Conservation (phyloP, 2,113 vertebrate genomes). For the Aix galericulata region DNA sequence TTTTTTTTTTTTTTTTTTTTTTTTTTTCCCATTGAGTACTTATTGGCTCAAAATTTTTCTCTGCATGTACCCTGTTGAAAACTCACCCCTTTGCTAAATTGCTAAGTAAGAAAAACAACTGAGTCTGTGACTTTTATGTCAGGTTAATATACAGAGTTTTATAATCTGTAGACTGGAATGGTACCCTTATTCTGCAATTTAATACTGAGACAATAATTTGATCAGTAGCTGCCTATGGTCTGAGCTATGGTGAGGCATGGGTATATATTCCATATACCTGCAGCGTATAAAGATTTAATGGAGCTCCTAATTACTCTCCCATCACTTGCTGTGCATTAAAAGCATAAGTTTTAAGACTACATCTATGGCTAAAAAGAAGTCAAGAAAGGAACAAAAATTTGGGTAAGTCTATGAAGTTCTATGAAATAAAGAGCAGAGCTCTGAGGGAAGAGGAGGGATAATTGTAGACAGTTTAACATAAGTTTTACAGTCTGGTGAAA, state of each 20-base stretch:
- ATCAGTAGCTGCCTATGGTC: not conserved
- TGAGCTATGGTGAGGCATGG: not conserved
- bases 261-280: not conserved
- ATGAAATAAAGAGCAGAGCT: not conserved
- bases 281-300: not conserved
- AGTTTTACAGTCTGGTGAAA: not conserved
- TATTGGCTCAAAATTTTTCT: not conserved
- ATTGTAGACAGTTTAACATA: not conserved
- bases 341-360: not conserved
- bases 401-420: not conserved
- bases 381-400: not conserved
- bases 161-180: not conserved
- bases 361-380: not conserved
- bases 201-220: not conserved
- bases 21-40: not conserved
- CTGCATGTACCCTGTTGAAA: not conserved
- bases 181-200: not conserved
- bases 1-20: accelerated
- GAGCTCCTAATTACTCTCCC: not conserved
- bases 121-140: not conserved
- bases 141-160: not conserved
- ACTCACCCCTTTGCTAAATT: not conserved
- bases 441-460: not conserved
- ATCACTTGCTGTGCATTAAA: not conserved
- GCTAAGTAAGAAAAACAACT: not conserved